Percentiles rank a stretch among this genome's conserved stretches.
Conservation (phyloP, 2,113 vertebrate species). For the Boulengeromyrus knoepffleri region DNA sequence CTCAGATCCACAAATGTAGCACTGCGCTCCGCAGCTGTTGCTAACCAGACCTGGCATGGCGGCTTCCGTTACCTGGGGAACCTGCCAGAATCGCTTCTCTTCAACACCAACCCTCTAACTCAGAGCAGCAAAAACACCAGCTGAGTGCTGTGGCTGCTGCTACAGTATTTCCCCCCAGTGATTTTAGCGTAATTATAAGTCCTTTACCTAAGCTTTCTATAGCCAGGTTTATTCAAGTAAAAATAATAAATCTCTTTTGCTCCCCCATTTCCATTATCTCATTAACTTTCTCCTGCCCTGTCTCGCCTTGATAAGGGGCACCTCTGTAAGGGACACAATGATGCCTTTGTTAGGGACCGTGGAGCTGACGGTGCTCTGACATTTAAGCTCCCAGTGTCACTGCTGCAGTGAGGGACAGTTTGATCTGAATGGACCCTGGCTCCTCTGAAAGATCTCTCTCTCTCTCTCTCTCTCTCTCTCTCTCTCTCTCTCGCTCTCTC, state of each 20-base stretch:
- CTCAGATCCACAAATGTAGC: not conserved
- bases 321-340: constrained; percentile 7
- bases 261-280: constrained; percentile 3
- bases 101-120: not conserved
- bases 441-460: not conserved
- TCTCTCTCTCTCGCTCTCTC: not conserved
- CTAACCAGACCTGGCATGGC: not conserved
- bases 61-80: constrained; percentile 6
- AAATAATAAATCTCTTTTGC: constrained; percentile 5
- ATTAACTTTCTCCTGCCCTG: constrained; percentile 5
- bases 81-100: not conserved
- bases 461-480: not conserved
- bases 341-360: not conserved
- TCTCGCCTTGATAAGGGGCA: constrained; percentile 9
- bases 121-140: not conserved
- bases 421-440: constrained; percentile 3
- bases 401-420: not conserved
- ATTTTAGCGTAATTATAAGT: constrained; percentile 5
- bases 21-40: not conserved
- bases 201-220: constrained; percentile 11
- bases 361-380: not conserved
- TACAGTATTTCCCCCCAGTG: not conserved
- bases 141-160: not conserved
- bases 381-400: constrained; percentile 5
- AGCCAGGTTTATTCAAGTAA: constrained; percentile 11